Evolutionary conservation across 2,888 invertebrate species (phyloP).

Genomic region (Pandemis heparana): DNA sequence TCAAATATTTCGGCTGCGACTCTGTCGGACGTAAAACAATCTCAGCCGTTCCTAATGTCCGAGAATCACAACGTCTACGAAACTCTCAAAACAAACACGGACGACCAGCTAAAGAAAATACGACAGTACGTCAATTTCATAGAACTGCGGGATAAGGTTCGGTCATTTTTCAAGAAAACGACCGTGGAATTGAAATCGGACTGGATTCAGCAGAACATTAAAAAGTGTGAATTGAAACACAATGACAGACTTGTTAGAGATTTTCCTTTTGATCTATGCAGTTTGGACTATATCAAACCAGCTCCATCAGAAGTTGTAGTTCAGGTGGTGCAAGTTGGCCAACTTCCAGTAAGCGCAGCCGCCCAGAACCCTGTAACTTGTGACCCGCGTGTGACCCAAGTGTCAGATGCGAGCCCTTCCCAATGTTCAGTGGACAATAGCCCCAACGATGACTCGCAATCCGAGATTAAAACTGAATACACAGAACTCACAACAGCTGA

Average conservation of each 20-base stretch:
- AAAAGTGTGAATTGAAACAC: slow-evolving; percentile 45
- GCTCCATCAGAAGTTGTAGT: slow-evolving; percentile 71
- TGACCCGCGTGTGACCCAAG: slow-evolving; percentile 80
- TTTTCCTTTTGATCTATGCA: slow-evolving; percentile 80
- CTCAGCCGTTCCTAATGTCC: slow-evolving; percentile 80
- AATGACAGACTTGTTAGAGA: slow-evolving; percentile 41
- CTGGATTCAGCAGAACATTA: slow-evolving; percentile 53
- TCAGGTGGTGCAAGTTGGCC: slow-evolving; percentile 87
- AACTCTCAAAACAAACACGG: slow-evolving; percentile 47
- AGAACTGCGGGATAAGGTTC: slow-evolving; percentile 67
- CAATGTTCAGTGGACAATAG: slow-evolving; percentile 76
- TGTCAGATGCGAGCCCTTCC: slow-evolving; percentile 75
- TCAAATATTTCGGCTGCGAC: slow-evolving; percentile 84
- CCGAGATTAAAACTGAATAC: slow-evolving; percentile 74
- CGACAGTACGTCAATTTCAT: slow-evolving; percentile 61
- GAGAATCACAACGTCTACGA: slow-evolving; percentile 55
- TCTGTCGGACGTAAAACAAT: slow-evolving; percentile 86
- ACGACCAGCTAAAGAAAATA: slow-evolving; percentile 58
- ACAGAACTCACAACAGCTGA: slow-evolving; percentile 80
- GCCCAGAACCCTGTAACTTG: slow-evolving; percentile 80
- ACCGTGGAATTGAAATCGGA: slow-evolving; percentile 61
- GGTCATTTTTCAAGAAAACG: slow-evolving; percentile 70
- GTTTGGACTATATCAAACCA: slow-evolving; percentile 86
- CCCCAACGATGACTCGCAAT: slow-evolving; percentile 68
- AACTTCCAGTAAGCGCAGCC: slow-evolving; percentile 76